Evolutionary conservation across 2,797 vertebrate species (phyloP).

Genomic region (Balearica regulorum): DNA sequence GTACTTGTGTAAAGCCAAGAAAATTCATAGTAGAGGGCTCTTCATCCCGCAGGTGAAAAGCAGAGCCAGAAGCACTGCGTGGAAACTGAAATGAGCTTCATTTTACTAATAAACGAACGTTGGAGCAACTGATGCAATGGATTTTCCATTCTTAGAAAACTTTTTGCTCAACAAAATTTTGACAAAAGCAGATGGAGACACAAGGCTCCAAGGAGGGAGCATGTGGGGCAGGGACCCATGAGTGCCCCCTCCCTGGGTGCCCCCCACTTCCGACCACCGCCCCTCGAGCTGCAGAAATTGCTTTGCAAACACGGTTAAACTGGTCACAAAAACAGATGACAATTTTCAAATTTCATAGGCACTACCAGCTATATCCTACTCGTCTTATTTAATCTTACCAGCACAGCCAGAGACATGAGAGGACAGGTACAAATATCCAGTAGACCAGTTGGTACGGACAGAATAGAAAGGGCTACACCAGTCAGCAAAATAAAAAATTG

Average conservation of each 20-base stretch:
- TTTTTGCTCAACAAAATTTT: background rate
- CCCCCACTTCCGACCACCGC: background rate
- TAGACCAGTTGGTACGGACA: background rate
- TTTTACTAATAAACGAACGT: background rate
- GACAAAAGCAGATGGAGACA: background rate
- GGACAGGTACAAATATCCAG: background rate
- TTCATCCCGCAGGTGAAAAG: background rate
- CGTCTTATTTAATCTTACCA: background rate
- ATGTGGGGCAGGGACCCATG: rapidly evolving
- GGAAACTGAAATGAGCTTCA: background rate
- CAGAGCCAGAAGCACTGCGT: background rate
- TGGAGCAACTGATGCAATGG: background rate
- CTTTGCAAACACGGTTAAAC: background rate
- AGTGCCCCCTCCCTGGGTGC: too few relatives aligned
- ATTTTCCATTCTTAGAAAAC: background rate
- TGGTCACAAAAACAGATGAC: background rate
- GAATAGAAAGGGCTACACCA: background rate
- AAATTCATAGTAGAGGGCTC: background rate
- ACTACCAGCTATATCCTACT: background rate
- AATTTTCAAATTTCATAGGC: background rate
- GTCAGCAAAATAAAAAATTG: slow-evolving; percentile 3
- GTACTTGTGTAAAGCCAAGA: background rate
- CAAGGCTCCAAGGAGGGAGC: rapidly evolving
- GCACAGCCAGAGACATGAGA: background rate
- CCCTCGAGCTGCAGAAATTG: background rate